These are phyloP conservation scores for Drosophila mettleri DNA, from an alignment of 2,888 invertebrate genomes.

Conservation along the genomic window DNA sequence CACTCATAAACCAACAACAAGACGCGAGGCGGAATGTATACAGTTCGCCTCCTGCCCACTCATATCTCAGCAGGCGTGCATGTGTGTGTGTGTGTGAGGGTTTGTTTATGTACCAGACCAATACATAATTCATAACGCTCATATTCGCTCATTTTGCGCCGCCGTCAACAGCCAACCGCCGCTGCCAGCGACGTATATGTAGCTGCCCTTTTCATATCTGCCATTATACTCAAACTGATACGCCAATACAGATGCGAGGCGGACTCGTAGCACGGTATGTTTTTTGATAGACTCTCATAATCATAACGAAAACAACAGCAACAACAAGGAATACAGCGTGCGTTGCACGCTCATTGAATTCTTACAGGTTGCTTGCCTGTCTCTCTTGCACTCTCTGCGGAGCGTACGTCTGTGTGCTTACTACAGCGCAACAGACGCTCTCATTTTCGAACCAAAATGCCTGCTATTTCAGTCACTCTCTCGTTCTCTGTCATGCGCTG, in stretches of 20 bases:
- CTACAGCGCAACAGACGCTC: slow-evolving; percentile 39
- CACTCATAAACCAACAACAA: slow-evolving; percentile 59
- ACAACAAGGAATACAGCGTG: slow-evolving; percentile 38
- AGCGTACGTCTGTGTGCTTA: slow-evolving; percentile 19
- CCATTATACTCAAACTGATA: slow-evolving; percentile 80
- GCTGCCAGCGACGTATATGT: slow-evolving; percentile 51
- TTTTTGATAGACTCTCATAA: slow-evolving; percentile 83
- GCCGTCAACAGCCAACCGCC: slow-evolving; percentile 46
- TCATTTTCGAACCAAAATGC: slow-evolving; percentile 50
- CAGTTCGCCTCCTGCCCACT: slow-evolving; percentile 49
- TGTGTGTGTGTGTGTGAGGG: slow-evolving; percentile 41
- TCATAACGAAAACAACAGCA: slow-evolving; percentile 76
- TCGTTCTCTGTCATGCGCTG: slow-evolving; percentile 47
- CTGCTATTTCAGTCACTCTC: slow-evolving; percentile 57
- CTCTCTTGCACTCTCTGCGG: slow-evolving; percentile 23
- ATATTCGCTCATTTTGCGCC: slow-evolving; percentile 80
- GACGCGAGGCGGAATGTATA: slow-evolving; percentile 32
- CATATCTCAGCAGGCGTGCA: slow-evolving; percentile 21
- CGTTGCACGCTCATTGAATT: slow-evolving; percentile 58
- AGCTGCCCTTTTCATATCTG: slow-evolving; percentile 80
- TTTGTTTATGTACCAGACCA: slow-evolving; percentile 66
- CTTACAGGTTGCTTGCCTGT: slow-evolving; percentile 71
- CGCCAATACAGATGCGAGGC: slow-evolving; percentile 40
- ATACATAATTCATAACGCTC: slow-evolving; percentile 84
- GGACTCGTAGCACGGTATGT: slow-evolving; percentile 49